A percentile compares a stretch with the other conserved stretches of the same genome.
phyloP scores from a whole-genome alignment of 2,797 vertebrate genomes.

The Melanotaenia boesemani region DNA sequence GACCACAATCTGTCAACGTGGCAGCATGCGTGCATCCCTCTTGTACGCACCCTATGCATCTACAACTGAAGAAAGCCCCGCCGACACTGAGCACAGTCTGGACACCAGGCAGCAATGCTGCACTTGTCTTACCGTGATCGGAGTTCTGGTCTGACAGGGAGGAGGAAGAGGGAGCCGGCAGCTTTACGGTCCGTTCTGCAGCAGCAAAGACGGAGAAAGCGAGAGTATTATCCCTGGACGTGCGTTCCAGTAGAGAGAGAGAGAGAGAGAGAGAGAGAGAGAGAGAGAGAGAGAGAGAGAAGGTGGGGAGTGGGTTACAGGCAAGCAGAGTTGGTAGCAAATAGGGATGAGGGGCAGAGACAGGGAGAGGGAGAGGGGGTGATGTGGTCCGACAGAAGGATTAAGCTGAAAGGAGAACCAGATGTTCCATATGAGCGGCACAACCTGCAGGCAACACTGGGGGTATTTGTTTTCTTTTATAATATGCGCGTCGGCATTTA shows the following conservation, averaged over 20 bases:
- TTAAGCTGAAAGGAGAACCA: slow-evolving; percentile 51
- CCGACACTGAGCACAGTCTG: slow-evolving; percentile 1
- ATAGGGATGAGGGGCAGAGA: neutral
- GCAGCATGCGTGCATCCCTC: slow-evolving; percentile 27
- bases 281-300: slow-evolving; percentile 14
- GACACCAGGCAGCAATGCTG: neutral
- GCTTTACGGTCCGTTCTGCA: slow-evolving; percentile 68
- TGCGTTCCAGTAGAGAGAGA: slow-evolving; percentile 63
- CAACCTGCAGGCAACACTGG: slow-evolving; percentile 26
- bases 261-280: slow-evolving; percentile 29
- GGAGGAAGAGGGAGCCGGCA: slow-evolving; percentile 27
- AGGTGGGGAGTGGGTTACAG: neutral
- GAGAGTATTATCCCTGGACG: slow-evolving; percentile 65
- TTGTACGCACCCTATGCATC: slow-evolving; percentile 40
- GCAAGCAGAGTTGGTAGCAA: slow-evolving; percentile 7
- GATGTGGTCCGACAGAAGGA: slow-evolving; percentile 37
- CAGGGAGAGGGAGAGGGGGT: slow-evolving; percentile 9
- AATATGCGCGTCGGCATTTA: neutral
- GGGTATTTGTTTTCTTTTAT: neutral
- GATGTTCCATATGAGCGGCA: slow-evolving; percentile 46
- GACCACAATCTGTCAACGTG: slow-evolving; percentile 23
- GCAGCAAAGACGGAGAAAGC: slow-evolving; percentile 52
- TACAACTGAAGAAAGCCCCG: slow-evolving; percentile 37
- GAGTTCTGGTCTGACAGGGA: slow-evolving; percentile 26
- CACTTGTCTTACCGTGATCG: slow-evolving; percentile 55